Conservation (phyloP, 2,888 invertebrate genomes). For the Amphipyra tragopoginis region DNA sequence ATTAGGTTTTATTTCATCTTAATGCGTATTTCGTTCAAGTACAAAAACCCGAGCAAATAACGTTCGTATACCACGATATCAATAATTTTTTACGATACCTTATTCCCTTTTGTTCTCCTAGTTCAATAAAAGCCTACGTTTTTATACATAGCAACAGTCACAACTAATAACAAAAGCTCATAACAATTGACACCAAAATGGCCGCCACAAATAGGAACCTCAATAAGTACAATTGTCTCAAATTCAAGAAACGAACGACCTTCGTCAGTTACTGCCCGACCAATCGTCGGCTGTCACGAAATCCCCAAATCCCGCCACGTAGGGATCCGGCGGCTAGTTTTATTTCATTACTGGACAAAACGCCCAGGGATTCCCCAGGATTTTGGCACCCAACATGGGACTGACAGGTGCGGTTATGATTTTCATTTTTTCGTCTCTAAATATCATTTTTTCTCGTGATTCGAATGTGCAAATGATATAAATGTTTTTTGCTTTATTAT, state of each 20-base stretch:
- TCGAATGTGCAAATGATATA: conserved; percentile 26
- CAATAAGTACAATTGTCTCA: conserved; percentile 60
- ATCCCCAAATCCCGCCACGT: conserved; percentile 69
- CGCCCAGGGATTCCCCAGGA: conserved; percentile 60
- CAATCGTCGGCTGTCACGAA: conserved; percentile 69
- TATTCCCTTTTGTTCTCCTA: neutral
- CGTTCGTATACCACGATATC: conserved; percentile 2
- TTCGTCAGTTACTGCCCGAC: conserved; percentile 67
- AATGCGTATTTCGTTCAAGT: conserved; percentile 5
- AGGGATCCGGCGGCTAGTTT: conserved; percentile 65
- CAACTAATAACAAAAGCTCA: conserved; percentile 38
- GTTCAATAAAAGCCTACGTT: conserved; percentile 2
- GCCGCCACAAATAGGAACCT: conserved; percentile 25
- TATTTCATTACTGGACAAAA: conserved; percentile 72
- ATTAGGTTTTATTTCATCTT: no score
- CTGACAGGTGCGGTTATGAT: conserved; percentile 61
- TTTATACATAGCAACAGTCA: conserved; percentile 7
- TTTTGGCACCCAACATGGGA: conserved; percentile 64
- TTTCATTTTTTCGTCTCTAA: conserved; percentile 53
- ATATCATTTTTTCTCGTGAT: conserved; percentile 42
- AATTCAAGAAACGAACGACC: conserved; percentile 71
- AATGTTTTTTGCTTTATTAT: neutral
- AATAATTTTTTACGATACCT: conserved; percentile 21
- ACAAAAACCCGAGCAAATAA: conserved; percentile 5
- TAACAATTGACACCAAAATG: conserved; percentile 41